These are phyloP conservation scores for Rhinichthys klamathensis DNA, from an alignment of 2,113 vertebrate genomes.

Conservation along the genomic window DNA sequence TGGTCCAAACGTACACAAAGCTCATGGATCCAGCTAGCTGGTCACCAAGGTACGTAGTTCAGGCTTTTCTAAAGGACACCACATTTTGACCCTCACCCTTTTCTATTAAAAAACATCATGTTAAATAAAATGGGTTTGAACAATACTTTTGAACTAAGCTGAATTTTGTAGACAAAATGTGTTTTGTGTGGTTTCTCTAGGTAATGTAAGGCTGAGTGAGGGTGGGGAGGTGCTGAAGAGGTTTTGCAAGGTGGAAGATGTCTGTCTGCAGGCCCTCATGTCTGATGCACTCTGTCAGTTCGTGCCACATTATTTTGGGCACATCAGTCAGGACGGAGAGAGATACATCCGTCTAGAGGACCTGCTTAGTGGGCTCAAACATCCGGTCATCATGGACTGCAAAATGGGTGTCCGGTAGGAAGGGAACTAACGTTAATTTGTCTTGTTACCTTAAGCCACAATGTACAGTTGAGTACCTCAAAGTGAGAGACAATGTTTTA, in stretches of 20 bases:
- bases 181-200: constrained; percentile 57
- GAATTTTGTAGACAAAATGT: background rate
- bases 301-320: constrained; percentile 78
- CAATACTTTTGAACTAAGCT: background rate
- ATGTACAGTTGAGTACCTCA: background rate
- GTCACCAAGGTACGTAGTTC: constrained; percentile 77
- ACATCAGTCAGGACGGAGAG: constrained; percentile 71
- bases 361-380: constrained; percentile 74
- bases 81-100: background rate
- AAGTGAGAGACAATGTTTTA: background rate
- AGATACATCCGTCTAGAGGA: constrained; percentile 80
- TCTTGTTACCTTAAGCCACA: background rate
- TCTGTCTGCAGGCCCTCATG: constrained; percentile 78
- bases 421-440: background rate
- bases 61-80: background rate
- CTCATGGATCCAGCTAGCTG: constrained; percentile 83
- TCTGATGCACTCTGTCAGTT: constrained; percentile 74
- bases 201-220: constrained; percentile 78
- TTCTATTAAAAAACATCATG: background rate
- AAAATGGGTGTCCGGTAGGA: constrained; percentile 78
- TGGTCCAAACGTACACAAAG: constrained; percentile 77
- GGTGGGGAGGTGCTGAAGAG: constrained; percentile 81
- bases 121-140: background rate
- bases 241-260: constrained; percentile 74
- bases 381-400: constrained; percentile 80